These are phyloP conservation scores for Haemorhous mexicanus DNA, from an alignment of 2,113 vertebrate species.

Conservation along the genomic window DNA sequence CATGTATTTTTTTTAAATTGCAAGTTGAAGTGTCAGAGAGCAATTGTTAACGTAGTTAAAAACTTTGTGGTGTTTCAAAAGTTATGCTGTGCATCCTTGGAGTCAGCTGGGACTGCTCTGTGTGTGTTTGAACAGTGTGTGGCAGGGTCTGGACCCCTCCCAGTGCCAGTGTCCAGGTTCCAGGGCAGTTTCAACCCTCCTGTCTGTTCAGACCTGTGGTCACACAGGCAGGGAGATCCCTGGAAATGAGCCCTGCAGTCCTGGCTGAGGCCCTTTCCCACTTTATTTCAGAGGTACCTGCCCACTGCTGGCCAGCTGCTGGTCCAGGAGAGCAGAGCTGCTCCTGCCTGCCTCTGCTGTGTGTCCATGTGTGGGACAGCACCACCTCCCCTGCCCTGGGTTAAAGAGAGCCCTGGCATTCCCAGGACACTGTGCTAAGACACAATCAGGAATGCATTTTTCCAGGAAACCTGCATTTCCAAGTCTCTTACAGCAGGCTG, in stretches of 20 bases:
- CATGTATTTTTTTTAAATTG: not conserved
- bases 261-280: not conserved
- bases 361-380: not conserved
- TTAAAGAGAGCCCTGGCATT: fast-evolving
- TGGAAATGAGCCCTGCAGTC: not conserved
- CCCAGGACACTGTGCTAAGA: too few relatives aligned
- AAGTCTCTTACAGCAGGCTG: not conserved
- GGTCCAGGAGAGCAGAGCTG: not conserved
- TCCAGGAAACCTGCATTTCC: not conserved
- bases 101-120: not conserved
- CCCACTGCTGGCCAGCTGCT: not conserved
- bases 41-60: not conserved
- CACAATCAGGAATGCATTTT: not conserved
- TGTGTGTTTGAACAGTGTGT: not conserved
- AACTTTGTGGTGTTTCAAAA: not conserved
- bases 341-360: not conserved
- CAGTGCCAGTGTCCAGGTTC: not conserved
- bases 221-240: not conserved
- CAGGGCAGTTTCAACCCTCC: not conserved
- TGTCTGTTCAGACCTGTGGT: not conserved
- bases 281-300: not conserved
- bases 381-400: fast-evolving
- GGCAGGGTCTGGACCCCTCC: not conserved
- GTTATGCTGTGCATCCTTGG: not conserved
- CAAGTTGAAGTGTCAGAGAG: not conserved